Conservation (phyloP, 1,140 invertebrate genomes). For the Lasioglossum albipes region DNA sequence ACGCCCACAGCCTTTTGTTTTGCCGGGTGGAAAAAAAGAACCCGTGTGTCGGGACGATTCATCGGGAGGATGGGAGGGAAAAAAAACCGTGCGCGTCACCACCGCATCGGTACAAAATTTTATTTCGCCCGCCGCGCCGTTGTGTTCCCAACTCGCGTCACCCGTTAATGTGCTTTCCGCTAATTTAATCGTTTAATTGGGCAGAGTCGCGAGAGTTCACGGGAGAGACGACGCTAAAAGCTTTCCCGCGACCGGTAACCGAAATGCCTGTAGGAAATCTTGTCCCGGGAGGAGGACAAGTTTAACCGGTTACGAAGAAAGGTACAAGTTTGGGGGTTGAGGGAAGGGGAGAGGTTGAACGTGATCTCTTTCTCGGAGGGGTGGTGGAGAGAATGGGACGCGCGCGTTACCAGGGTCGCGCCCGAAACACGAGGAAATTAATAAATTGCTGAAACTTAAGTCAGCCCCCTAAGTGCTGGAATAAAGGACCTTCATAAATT, state of each 20-base stretch:
- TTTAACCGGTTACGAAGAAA: slow-evolving; percentile 12
- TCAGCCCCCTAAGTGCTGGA: slow-evolving; percentile 68
- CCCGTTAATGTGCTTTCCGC: not conserved
- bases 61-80: too few species aligned
- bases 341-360: slow-evolving; percentile 6
- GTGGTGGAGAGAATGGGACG: slow-evolving; percentile 27
- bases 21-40: too few species aligned
- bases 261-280: not conserved
- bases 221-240: not conserved
- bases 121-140: not conserved
- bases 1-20: too few species aligned
- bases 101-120: not conserved
- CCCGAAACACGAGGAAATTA: slow-evolving; percentile 73
- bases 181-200: not conserved
- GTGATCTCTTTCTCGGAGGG: slow-evolving; percentile 48
- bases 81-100: not conserved
- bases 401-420: slow-evolving; percentile 44
- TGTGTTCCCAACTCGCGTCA: not conserved
- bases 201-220: not conserved
- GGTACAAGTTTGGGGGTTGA: not conserved
- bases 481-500: slow-evolving; percentile 76
- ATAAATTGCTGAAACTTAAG: slow-evolving; percentile 77
- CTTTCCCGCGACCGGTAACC: not conserved
- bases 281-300: not conserved
- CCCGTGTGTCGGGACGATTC: too few species aligned